Conservation (phyloP, 2,113 vertebrate genomes). For the Protobothrops mucrosquamatus region DNA sequence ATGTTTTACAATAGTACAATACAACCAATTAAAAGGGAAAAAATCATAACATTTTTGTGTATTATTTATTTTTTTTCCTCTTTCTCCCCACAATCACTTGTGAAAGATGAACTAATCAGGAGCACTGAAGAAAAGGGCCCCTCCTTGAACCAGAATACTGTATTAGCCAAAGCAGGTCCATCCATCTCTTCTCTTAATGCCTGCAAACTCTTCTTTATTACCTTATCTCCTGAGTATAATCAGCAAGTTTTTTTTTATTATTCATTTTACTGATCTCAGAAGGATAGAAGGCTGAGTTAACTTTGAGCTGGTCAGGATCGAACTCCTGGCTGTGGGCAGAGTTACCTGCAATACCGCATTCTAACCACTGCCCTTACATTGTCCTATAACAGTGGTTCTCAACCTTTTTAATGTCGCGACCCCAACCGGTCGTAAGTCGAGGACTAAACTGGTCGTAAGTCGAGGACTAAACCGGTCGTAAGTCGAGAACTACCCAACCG, state of each 20-base stretch:
- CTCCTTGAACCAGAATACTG: background rate
- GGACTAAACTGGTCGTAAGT: too few species aligned
- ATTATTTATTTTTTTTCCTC: background rate
- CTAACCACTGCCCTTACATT: background rate
- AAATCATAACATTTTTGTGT: background rate
- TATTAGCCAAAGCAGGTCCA: background rate
- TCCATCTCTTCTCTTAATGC: background rate
- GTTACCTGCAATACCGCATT: background rate
- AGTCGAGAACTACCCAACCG: too few species aligned
- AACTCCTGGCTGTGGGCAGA: background rate
- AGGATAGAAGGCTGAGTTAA: too few species aligned
- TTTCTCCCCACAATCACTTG: background rate
- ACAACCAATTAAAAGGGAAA: background rate
- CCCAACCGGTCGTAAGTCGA: too few species aligned
- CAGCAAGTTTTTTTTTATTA: background rate
- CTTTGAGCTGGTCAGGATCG: background rate
- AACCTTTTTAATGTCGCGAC: too few species aligned
- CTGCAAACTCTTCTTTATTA: background rate
- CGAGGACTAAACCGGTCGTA: too few species aligned
- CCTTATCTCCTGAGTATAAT: background rate
- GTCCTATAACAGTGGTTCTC: too few species aligned
- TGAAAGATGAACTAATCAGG: background rate
- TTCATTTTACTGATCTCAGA: too few species aligned
- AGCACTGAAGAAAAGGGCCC: too few species aligned
- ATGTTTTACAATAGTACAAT: too few species aligned